A percentile compares a stretch with the other conserved stretches of the same genome.
phyloP scores from a whole-genome alignment of 2,888 invertebrate genomes.

The Tenthredo notha region DNA sequence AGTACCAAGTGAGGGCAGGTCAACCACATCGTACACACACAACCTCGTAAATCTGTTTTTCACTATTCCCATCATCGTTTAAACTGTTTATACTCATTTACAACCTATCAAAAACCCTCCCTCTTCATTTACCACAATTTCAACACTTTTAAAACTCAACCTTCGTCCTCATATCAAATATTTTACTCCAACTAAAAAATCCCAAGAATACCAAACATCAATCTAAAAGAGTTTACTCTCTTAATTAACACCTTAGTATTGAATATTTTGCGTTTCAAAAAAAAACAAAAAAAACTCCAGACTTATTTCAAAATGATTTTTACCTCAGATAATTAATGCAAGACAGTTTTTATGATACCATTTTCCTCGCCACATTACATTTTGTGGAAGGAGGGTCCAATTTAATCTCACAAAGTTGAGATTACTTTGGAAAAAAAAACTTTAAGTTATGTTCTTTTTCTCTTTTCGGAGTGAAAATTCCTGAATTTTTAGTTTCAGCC shows the following conservation, averaged over 20 bases:
- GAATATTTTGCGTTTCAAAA: not conserved
- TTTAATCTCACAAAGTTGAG: not conserved
- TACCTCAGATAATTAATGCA: not conserved
- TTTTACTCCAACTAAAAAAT: not conserved
- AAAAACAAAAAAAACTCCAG: not conserved
- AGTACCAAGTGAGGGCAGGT: slow-evolving; percentile 71
- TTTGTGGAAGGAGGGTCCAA: not conserved
- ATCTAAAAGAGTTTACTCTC: not conserved
- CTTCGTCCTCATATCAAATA: not conserved
- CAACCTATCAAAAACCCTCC: not conserved
- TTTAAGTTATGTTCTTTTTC: not conserved
- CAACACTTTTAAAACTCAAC: not conserved
- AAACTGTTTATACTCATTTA: not conserved
- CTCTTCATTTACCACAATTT: not conserved
- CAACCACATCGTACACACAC: slow-evolving; percentile 67
- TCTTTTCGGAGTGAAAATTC: not conserved
- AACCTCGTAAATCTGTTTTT: slow-evolving; percentile 57
- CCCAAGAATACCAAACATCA: not conserved
- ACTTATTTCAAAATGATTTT: not conserved
- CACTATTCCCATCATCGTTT: slow-evolving; percentile 46
- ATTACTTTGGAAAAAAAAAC: not conserved
- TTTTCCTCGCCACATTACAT: not conserved
- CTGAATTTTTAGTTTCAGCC: too few species aligned
- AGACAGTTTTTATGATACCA: not conserved
- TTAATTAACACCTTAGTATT: not conserved